Evolutionary conservation across 2,888 invertebrate genomes (phyloP), one percentile per base, ranked within the genome.

Genomic region (Prosapia bicincta): DNA sequence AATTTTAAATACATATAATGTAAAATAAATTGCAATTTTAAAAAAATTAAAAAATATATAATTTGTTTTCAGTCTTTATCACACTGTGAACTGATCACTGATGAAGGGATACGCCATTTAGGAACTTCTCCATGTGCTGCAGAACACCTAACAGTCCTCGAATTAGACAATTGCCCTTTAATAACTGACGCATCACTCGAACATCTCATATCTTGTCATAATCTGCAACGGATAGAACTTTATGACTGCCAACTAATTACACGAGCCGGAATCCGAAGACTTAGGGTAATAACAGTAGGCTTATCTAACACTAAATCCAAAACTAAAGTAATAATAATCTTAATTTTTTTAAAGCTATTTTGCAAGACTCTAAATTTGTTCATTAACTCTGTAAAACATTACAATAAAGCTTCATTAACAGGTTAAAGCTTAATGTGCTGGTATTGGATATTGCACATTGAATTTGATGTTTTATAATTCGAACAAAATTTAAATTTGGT

Each of bases 161-260:
- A 99, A 85, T 88, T 99, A 82, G 99, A 99, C 87, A 99, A 99
- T 87, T 99, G 99, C 86, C 99, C 99, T 1, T 88, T 98, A 79
- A 95, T 99, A 83, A 98, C 99, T 2, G 99, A 99, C 87, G 93
- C 94, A 23, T 96, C 98, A 71, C 87, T 99, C 82, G 98, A 98
- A 84, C 96, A 98, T 87, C 90, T 99, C 82, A 82, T 86, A 78
- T 93, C 95, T 77, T 98, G 98, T 87, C 96, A 96, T 87, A 96
- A 96, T 86, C 89, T 99, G 82, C 95, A 98, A 87, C 91, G 98
- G 79, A 97, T 99, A 82, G 99, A 99, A 86, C 89, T 99, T 76
- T 99, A 99, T 86, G 99, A 99, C 88, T 99, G 99, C 87, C 99
- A 99, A 88, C 91, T 98, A 83, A 98, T 99, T 83, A 98, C 99